Evolutionary conservation across 2,888 invertebrate genomes (phyloP).

Genomic region (Mermis nigrescens): DNA sequence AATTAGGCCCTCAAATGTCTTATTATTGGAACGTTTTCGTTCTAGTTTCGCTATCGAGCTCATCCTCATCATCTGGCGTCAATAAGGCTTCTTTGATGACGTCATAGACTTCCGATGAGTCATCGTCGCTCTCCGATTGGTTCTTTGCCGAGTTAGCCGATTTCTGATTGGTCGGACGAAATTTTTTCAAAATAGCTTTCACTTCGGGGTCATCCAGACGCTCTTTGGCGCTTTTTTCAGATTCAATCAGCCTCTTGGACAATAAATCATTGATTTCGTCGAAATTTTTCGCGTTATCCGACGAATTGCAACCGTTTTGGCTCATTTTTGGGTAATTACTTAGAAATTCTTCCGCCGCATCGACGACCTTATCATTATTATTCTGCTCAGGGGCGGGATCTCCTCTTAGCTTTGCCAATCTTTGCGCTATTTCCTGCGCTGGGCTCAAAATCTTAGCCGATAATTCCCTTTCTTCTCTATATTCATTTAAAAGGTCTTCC

Average conservation of each 20-base stretch:
- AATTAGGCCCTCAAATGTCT: no score
- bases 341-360: neutral
- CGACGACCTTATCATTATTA: neutral
- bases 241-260: neutral
- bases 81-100: neutral
- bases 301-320: neutral
- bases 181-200: neutral
- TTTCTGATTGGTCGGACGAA: neutral
- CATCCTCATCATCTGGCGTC: neutral
- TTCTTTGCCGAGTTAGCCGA: neutral
- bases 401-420: neutral
- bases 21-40: no score
- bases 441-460: neutral
- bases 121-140: neutral
- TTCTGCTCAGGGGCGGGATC: neutral
- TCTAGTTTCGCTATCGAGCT: neutral
- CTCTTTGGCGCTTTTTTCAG: neutral
- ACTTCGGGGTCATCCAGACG: neutral
- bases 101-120: neutral
- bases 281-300: neutral
- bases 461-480: neutral
- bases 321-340: no score
- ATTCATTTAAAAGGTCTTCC: neutral
- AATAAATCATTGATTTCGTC: neutral
- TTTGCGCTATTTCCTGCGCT: neutral